Percentiles rank a stretch among this genome's conserved stretches.
These are phyloP conservation scores for Wasmannia auropunctata DNA, from an alignment of 1,140 invertebrate species.

Conservation along the genomic window DNA sequence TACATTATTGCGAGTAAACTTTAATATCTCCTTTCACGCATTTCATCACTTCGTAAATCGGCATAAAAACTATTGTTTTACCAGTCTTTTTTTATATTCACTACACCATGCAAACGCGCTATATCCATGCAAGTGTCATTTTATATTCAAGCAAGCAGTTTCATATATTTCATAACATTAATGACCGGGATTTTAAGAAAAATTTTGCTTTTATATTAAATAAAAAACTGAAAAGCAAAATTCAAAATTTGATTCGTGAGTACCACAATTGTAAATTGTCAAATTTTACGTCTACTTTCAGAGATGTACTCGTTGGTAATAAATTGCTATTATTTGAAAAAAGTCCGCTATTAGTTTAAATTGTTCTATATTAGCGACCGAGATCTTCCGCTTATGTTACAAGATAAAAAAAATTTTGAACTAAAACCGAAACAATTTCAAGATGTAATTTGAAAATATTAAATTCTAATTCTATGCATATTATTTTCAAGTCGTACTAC, in stretches of 20 bases:
- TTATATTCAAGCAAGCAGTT: neutral
- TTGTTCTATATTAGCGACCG: too few relatives aligned
- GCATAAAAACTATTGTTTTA: constrained; percentile 17
- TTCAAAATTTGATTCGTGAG: neutral
- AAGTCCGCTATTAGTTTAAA: too few relatives aligned
- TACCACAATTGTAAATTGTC: neutral
- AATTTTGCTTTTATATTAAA: neutral
- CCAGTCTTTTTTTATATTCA: neutral
- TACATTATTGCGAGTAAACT: constrained; percentile 11
- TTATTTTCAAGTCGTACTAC: constrained; percentile 13
- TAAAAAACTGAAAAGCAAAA: neutral
- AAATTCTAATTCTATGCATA: neutral
- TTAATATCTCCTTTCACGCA: neutral
- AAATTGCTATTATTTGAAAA: too few relatives aligned
- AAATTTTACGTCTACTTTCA: too few relatives aligned
- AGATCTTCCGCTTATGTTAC: too few relatives aligned
- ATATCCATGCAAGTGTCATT: neutral
- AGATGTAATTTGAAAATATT: too few relatives aligned
- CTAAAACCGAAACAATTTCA: too few relatives aligned
- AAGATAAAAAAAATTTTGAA: too few relatives aligned
- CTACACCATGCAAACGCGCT: neutral
- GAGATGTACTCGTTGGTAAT: too few relatives aligned
- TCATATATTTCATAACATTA: neutral
- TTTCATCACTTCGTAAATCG: neutral
- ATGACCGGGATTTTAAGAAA: neutral